Conservation (phyloP, 2,113 vertebrate species). For the Sardina pilchardus region DNA sequence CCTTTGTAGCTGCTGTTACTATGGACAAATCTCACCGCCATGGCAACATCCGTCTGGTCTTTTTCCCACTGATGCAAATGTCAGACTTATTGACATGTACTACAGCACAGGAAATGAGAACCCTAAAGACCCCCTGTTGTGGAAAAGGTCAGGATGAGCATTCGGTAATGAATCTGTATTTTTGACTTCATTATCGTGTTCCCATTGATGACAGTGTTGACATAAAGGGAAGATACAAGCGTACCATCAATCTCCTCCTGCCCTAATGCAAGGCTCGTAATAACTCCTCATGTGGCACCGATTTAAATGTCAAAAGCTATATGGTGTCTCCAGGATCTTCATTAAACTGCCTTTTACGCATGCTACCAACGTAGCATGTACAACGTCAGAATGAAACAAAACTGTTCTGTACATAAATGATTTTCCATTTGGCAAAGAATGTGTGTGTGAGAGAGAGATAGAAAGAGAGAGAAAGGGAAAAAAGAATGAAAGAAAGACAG, state of each 20-base stretch:
- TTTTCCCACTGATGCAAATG: conserved; percentile 41
- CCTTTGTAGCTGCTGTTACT: background rate
- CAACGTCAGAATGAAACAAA: background rate
- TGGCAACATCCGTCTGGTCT: conserved; percentile 21
- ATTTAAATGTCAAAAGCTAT: conserved; percentile 37
- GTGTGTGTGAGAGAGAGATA: background rate
- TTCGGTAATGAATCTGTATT: conserved; percentile 46
- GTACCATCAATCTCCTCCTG: background rate
- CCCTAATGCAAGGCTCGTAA: background rate
- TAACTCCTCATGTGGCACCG: background rate
- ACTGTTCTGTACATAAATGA: background rate
- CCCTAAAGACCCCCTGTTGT: conserved; percentile 23
- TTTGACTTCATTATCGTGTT: conserved; percentile 44
- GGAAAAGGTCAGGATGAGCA: conserved; percentile 43
- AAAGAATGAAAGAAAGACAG: background rate
- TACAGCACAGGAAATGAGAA: conserved; percentile 45
- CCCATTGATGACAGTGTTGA: conserved; percentile 3
- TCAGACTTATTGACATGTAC: conserved; percentile 38
- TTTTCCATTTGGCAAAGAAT: background rate
- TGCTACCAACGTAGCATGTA: background rate
- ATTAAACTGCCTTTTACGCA: background rate
- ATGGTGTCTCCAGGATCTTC: background rate
- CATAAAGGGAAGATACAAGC: background rate
- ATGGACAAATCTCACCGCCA: conserved; percentile 23
- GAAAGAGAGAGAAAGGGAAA: background rate